Percentiles rank a stretch among this genome's conserved stretches.
These are phyloP conservation scores for Temnothorax rugatulus DNA, from an alignment of 2,888 invertebrate genomes.

Conservation along the genomic window DNA sequence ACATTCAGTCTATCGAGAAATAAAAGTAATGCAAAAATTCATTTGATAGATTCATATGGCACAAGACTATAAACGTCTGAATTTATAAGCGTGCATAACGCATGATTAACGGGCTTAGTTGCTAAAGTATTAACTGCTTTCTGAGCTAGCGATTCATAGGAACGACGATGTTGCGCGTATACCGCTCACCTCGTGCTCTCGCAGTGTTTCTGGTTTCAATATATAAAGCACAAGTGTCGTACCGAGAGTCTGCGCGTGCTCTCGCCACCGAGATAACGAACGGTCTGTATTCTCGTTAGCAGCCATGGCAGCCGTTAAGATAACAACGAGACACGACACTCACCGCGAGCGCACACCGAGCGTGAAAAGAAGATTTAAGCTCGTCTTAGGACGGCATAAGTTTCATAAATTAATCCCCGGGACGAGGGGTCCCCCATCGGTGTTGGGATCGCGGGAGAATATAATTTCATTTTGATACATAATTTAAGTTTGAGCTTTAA, in stretches of 20 bases:
- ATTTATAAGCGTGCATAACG: neutral
- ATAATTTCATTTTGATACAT: slow-evolving; percentile 56
- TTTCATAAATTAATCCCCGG: slow-evolving; percentile 73
- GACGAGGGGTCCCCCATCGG: slow-evolving; percentile 42
- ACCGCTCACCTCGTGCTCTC: slow-evolving; percentile 38
- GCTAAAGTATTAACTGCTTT: slow-evolving; percentile 47
- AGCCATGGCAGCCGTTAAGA: slow-evolving; percentile 77
- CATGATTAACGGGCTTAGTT: neutral
- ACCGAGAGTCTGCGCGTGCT: slow-evolving; percentile 73
- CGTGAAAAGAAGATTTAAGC: slow-evolving; percentile 71
- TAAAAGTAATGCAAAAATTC: neutral
- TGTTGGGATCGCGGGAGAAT: slow-evolving; percentile 28
- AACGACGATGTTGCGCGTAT: slow-evolving; percentile 55
- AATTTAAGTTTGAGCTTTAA: slow-evolving; percentile 56
- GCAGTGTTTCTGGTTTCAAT: slow-evolving; percentile 63
- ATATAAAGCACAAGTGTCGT: slow-evolving; percentile 71
- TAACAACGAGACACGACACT: slow-evolving; percentile 76
- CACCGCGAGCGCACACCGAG: slow-evolving; percentile 55
- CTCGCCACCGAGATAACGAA: slow-evolving; percentile 77
- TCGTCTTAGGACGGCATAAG: slow-evolving; percentile 67
- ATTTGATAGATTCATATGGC: neutral
- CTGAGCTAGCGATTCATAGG: slow-evolving; percentile 42
- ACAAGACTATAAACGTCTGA: neutral
- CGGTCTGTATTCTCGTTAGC: slow-evolving; percentile 78
- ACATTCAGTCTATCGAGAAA: neutral